These are phyloP conservation scores for Hedychridium roseum DNA, from an alignment of 2,888 invertebrate genomes.

Conservation along the genomic window DNA sequence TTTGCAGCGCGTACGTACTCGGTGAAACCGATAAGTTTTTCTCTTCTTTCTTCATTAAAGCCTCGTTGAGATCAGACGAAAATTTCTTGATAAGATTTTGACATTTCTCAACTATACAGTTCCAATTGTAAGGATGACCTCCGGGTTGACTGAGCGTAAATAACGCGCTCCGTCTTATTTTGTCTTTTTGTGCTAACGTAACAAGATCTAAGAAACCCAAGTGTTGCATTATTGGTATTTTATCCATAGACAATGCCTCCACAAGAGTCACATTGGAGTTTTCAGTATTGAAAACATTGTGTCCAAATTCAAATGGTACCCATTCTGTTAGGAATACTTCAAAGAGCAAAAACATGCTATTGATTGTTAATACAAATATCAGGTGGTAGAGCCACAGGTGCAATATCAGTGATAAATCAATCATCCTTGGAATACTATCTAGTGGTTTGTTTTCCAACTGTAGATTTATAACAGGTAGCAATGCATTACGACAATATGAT, in stretches of 20 bases:
- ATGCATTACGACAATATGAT: constrained; percentile 65
- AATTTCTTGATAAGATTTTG: constrained; percentile 72
- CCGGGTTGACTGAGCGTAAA: constrained; percentile 83
- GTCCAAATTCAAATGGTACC: constrained; percentile 72
- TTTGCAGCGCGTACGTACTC: constrained; percentile 10
- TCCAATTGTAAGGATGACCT: constrained; percentile 90
- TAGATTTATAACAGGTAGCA: constrained; percentile 67
- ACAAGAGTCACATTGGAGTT: constrained; percentile 66
- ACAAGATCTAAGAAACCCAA: constrained; percentile 80
- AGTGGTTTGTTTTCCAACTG: constrained; percentile 67
- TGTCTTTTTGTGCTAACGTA: constrained; percentile 72
- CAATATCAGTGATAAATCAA: constrained; percentile 67
- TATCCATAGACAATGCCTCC: constrained; percentile 69
- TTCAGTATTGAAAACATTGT: constrained; percentile 52
- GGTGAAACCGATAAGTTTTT: background rate
- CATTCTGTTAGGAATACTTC: constrained; percentile 77
- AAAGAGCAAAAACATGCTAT: constrained; percentile 76
- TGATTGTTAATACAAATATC: constrained; percentile 75
- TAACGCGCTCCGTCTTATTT: constrained; percentile 70
- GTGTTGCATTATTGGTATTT: constrained; percentile 76
- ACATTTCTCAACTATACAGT: constrained; percentile 72
- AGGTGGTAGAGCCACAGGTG: constrained; percentile 76
- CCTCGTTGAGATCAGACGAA: constrained; percentile 70
- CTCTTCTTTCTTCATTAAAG: constrained; percentile 44
- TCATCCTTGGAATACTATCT: constrained; percentile 65